Base-by-base conservation (phyloP, 2,888 invertebrate species). In the Dicroscelio sp. region DNA sequence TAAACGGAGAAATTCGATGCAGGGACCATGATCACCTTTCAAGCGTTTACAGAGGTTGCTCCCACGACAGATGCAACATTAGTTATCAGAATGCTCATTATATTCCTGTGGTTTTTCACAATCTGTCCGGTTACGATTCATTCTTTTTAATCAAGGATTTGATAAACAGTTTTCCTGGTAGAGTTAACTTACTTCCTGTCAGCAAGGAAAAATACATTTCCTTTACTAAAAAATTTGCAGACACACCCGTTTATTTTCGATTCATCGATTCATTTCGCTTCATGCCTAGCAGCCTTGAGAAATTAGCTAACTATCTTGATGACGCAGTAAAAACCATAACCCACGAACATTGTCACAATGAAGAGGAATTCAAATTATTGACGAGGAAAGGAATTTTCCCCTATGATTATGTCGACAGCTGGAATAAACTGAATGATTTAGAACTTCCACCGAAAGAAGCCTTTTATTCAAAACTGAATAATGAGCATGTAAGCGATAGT, bases 161-260 rank as follows among this genome's bases (percentile, higher is more conserved):
- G n/a, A 8, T 33, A n/a, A 69, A 69, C 2, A 0, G 0, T 17
- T 86, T 78, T 69, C 0, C 25, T 2, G 69, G 55, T 14, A 1
- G 3, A 23, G 14, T 86, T 38, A 35, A 20, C 0, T 23, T 86
- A 1, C 17, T 94, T 6, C 93, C 95, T 1, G 33, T 92, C 30
- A 84, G 80, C 60, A 73, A 71, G 31, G 76, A 82, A 71, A 82
- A 73, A 12, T 83, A 83, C 27, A 83, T 83, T 63, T 83, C 73
- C 1, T 83, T 83, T 52, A 27, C 43, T 12, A 35, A 31, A 33
- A 48, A 23, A 48, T 48, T 80, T 75, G 2, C 3, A 1, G 20
- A 48, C 6, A 69, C 60, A n/a, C 52, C 67, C 2, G 31, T 85
- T 27, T 0, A 67, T 12, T 52, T 78, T 3, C 17, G 67, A 76